These are phyloP conservation scores for Baccha elongata DNA, from an alignment of 2,888 invertebrate genomes.

Conservation along the genomic window DNA sequence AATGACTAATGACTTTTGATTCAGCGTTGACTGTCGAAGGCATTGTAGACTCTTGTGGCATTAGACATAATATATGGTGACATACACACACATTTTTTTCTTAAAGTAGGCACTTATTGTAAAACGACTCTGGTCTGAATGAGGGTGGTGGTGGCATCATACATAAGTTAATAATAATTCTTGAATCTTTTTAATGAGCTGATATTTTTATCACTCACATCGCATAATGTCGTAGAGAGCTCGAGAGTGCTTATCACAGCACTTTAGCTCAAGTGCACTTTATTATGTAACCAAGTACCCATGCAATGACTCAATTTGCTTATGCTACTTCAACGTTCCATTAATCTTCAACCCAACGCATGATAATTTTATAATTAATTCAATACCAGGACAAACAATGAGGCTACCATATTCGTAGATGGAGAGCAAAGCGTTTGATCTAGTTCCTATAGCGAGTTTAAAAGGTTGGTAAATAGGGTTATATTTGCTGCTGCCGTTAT, in stretches of 20 bases:
- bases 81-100: slow-evolving; percentile 33
- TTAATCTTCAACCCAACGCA: slow-evolving; percentile 60
- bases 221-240: slow-evolving; percentile 36
- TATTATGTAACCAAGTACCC: slow-evolving; percentile 59
- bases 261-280: slow-evolving; percentile 61
- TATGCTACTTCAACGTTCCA: slow-evolving; percentile 61
- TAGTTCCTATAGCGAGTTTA: not conserved
- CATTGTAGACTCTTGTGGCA: slow-evolving; percentile 11
- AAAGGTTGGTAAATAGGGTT: not conserved
- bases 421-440: not conserved
- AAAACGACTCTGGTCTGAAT: slow-evolving; percentile 33
- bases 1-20: slow-evolving; percentile 63
- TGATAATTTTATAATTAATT: slow-evolving; percentile 71
- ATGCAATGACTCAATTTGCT: slow-evolving; percentile 60
- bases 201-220: slow-evolving; percentile 5
- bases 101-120: slow-evolving; percentile 39
- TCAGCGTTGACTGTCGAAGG: slow-evolving; percentile 29
- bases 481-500: no score
- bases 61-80: slow-evolving; percentile 7
- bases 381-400: slow-evolving; percentile 56
- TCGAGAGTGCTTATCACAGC: slow-evolving; percentile 54
- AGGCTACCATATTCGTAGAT: not conserved
- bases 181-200: slow-evolving; percentile 28
- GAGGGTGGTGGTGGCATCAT: slow-evolving; percentile 12
- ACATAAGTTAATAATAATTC: slow-evolving; percentile 23